Percentiles rank a stretch among this genome's conserved stretches.
Evolutionary conservation across 2,113 vertebrate species (phyloP).

Genomic region (Narcine bancroftii): DNA sequence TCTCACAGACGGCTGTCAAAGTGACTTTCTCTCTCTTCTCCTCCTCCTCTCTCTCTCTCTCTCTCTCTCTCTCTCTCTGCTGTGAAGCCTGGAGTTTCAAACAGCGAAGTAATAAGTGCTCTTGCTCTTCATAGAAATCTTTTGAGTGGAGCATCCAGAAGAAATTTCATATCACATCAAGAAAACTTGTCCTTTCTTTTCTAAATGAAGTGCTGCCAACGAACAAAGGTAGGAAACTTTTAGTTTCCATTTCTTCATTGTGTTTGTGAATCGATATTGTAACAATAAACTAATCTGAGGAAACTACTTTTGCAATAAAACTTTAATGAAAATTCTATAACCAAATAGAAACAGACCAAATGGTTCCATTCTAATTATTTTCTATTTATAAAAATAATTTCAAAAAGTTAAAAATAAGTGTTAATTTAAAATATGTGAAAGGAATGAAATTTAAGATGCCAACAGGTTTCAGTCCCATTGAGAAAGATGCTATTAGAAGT

Average conservation of each 20-base stretch:
- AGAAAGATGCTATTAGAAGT: not conserved
- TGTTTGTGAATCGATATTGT: not conserved
- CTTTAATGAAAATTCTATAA: not conserved
- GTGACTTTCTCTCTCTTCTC: slow-evolving; percentile 41
- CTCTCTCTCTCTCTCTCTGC: slow-evolving; percentile 41
- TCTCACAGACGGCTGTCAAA: not conserved
- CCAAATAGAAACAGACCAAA: not conserved
- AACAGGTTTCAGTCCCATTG: not conserved
- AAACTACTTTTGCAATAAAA: not conserved
- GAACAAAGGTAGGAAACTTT: slow-evolving; percentile 18
- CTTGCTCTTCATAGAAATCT: not conserved
- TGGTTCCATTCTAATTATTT: not conserved
- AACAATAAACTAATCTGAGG: not conserved
- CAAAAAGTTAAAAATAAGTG: not conserved
- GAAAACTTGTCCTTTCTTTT: slow-evolving; percentile 9
- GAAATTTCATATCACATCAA: not conserved
- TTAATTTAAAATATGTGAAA: slow-evolving; percentile 3
- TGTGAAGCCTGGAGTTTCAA: slow-evolving; percentile 17
- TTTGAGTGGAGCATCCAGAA: slow-evolving; percentile 3
- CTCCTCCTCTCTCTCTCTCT: slow-evolving; percentile 39
- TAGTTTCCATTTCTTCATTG: slow-evolving; percentile 1
- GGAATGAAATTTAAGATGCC: slow-evolving; percentile 9
- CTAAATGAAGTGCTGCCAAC: not conserved
- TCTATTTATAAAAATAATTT: not conserved
- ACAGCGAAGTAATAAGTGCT: slow-evolving; percentile 15